A percentile compares a stretch with the other conserved stretches of the same genome.
phyloP scores from a whole-genome alignment of 2,113 vertebrate genomes.

The Oreochromis niloticus region DNA sequence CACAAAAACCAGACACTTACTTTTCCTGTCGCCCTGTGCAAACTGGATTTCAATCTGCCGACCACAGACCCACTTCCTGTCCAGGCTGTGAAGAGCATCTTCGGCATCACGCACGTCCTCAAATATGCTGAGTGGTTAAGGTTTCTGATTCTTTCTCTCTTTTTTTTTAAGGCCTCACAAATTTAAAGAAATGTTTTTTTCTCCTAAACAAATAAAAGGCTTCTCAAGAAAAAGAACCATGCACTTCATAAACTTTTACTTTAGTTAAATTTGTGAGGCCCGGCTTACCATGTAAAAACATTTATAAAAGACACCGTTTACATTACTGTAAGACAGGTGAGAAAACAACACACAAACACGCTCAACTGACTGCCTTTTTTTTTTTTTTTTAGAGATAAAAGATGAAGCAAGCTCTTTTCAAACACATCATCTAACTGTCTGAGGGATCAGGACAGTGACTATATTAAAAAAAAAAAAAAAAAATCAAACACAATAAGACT shows the following conservation, averaged over 20 bases:
- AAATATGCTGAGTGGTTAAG: slow-evolving; percentile 94
- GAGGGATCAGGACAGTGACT: slow-evolving; percentile 16
- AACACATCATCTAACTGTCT: slow-evolving; percentile 13
- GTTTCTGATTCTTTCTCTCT: slow-evolving; percentile 50
- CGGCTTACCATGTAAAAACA: not conserved
- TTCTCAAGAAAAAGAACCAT: not conserved
- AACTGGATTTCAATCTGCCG: slow-evolving; percentile 99
- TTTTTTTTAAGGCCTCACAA: slow-evolving; percentile 4
- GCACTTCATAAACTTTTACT: not conserved
- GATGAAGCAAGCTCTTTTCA: slow-evolving; percentile 38
- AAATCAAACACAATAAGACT: slow-evolving; percentile 39
- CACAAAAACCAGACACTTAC: slow-evolving; percentile 66
- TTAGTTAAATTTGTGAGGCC: not conserved
- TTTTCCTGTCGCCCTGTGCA: slow-evolving; percentile 95
- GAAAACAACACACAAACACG: not conserved
- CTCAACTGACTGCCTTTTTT: slow-evolving; percentile 7
- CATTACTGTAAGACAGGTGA: not conserved
- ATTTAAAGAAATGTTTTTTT: not conserved
- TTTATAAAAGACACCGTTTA: not conserved
- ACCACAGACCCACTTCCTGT: slow-evolving; percentile 97
- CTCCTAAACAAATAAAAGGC: not conserved
- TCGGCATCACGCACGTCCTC: slow-evolving; percentile 98
- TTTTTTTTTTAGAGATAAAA: slow-evolving; percentile 28
- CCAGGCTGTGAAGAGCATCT: slow-evolving; percentile 95
- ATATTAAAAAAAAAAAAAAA: not conserved